Conservation (phyloP, 2,113 vertebrate species). For the Ameiurus melas region DNA sequence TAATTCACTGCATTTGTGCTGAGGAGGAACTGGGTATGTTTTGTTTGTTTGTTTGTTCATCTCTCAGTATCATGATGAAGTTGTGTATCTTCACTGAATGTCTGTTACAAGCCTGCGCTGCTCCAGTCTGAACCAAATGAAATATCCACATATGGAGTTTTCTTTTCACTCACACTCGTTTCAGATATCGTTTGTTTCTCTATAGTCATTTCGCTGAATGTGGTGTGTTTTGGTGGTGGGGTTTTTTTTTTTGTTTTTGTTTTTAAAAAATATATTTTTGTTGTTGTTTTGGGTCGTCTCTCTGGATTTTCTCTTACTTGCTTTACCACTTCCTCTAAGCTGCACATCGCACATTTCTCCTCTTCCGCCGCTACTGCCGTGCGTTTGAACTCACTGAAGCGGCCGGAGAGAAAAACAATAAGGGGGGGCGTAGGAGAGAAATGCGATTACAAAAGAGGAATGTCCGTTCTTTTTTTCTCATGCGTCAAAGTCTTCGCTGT, state of each 20-base stretch:
- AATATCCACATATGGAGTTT: background rate
- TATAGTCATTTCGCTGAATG: background rate
- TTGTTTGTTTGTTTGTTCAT: background rate
- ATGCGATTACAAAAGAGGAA: conserved; percentile 5
- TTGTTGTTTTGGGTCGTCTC: background rate
- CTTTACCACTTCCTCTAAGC: conserved; percentile 25
- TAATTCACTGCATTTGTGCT: background rate
- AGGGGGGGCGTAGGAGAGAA: background rate
- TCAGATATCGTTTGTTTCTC: no score
- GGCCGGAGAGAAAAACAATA: background rate
- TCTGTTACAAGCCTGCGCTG: background rate
- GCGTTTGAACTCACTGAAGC: conserved; percentile 16
- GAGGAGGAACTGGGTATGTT: background rate
- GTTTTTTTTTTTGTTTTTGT: background rate
- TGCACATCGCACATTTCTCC: background rate
- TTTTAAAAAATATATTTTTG: background rate
- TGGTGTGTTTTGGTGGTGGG: background rate
- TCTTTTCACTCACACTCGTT: background rate
- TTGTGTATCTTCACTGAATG: background rate
- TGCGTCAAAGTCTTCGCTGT: background rate
- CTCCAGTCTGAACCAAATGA: no score
- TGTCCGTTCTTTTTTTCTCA: background rate
- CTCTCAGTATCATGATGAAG: background rate
- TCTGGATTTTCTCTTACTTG: background rate
- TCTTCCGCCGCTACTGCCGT: background rate